Conservation (phyloP, 2,113 vertebrate genomes). For the Solea senegalensis region DNA sequence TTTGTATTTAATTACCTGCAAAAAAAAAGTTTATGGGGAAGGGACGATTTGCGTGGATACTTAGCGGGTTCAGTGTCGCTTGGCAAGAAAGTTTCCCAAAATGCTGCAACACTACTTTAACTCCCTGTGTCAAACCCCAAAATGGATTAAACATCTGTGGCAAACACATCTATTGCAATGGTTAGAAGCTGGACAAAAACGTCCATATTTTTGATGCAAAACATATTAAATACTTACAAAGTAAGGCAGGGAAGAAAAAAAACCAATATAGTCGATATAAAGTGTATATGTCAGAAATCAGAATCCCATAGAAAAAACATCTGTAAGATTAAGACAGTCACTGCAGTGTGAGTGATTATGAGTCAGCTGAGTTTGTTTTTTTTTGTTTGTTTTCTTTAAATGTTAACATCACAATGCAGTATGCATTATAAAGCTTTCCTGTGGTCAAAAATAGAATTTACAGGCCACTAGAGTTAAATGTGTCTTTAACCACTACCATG, state of each 20-base stretch:
- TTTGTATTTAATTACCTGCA: neutral
- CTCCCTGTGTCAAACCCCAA: constrained; percentile 22
- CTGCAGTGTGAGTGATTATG: constrained; percentile 62
- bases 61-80: neutral
- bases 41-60: neutral
- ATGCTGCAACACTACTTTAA: constrained; percentile 13
- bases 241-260: constrained; percentile 53
- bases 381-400: constrained; percentile 10
- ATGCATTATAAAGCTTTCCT: constrained; percentile 72
- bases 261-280: constrained; percentile 49
- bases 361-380: constrained; percentile 41
- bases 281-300: constrained; percentile 54
- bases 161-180: constrained; percentile 36
- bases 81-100: constrained; percentile 18
- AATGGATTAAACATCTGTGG: constrained; percentile 8
- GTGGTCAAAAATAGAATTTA: constrained; percentile 48
- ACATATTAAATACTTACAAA: constrained; percentile 66
- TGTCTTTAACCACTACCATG: constrained; percentile 49
- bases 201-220: constrained; percentile 73
- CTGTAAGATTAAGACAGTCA: constrained; percentile 45
- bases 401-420: constrained; percentile 68
- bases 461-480: constrained; percentile 50
- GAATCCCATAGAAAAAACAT: constrained; percentile 35
- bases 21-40: neutral
- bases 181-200: constrained; percentile 22